Conservation (phyloP, 2,797 vertebrate genomes). For the Melanotaenia nigrans region DNA sequence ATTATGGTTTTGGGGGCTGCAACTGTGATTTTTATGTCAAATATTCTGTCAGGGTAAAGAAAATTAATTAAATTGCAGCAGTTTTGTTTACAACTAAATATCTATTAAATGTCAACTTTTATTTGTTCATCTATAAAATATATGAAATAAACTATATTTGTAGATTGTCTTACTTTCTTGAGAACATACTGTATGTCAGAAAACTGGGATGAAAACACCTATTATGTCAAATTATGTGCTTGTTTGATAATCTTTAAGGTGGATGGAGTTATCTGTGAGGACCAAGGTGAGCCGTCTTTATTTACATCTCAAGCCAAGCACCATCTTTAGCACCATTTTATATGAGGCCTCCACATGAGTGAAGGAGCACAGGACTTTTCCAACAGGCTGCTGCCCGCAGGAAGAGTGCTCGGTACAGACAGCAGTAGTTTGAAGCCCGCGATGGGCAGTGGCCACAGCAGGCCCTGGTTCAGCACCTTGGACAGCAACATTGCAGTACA, state of each 20-base stretch:
- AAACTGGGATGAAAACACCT: neutral
- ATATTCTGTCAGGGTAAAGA: neutral
- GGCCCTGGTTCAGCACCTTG: constrained; percentile 79
- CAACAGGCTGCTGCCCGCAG: constrained; percentile 39
- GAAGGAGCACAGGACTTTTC: constrained; percentile 8
- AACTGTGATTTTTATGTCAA: neutral
- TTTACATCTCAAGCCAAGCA: constrained; percentile 36
- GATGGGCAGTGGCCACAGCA: constrained; percentile 70
- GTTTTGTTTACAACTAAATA: neutral
- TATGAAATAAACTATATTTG: neutral
- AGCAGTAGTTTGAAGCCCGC: constrained; percentile 46
- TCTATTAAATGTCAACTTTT: neutral
- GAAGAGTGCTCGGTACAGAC: constrained; percentile 38
- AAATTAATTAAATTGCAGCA: neutral
- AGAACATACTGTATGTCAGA: neutral
- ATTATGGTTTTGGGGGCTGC: neutral
- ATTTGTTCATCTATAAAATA: neutral
- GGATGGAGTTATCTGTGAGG: constrained; percentile 28
- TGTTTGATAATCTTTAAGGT: neutral
- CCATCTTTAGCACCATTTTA: constrained; percentile 52
- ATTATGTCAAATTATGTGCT: constrained; percentile 1
- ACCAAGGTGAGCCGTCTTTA: constrained; percentile 52
- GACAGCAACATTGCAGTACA: constrained; percentile 79
- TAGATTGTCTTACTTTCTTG: neutral
- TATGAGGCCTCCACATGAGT: constrained; percentile 13